Evolutionary conservation across 2,113 vertebrate genomes (phyloP).

Genomic region (Ochotona curzoniae): DNA sequence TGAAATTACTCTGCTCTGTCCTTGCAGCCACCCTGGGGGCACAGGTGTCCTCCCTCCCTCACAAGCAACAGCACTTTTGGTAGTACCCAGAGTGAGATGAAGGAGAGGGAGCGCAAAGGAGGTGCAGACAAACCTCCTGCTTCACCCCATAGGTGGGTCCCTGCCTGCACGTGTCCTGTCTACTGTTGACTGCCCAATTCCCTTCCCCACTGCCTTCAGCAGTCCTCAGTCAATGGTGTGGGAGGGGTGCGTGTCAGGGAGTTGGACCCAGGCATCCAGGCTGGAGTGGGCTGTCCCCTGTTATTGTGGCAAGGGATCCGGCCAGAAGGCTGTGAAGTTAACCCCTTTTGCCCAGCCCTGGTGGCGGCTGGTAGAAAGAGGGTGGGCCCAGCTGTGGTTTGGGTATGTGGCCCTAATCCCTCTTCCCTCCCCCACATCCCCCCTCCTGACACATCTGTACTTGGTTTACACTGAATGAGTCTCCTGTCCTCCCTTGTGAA

Average conservation of each 20-base stretch:
- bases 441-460: slow-evolving; percentile 77
- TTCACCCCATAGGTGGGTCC: slow-evolving; percentile 63
- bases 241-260: slow-evolving; percentile 61
- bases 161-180: slow-evolving; percentile 72
- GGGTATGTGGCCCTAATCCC: slow-evolving; percentile 68
- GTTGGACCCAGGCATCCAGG: slow-evolving; percentile 64
- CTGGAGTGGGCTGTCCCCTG: slow-evolving; percentile 59
- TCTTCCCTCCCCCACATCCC: neutral
- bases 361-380: slow-evolving; percentile 16
- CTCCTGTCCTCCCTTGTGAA: slow-evolving; percentile 73
- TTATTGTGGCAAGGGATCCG: slow-evolving; percentile 61
- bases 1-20: slow-evolving; percentile 52
- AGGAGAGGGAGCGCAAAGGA: neutral
- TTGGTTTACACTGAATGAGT: slow-evolving; percentile 82
- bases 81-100: slow-evolving; percentile 56
- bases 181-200: slow-evolving; percentile 79
- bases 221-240: slow-evolving; percentile 47
- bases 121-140: slow-evolving; percentile 63
- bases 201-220: neutral
- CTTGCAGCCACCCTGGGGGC: slow-evolving; percentile 10
- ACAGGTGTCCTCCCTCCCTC: neutral
- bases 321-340: slow-evolving; percentile 66
- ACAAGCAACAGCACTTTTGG: slow-evolving; percentile 37
- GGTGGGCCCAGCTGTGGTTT: slow-evolving; percentile 62
- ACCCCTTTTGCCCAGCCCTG: slow-evolving; percentile 68